Base-by-base conservation (phyloP, 2,888 invertebrate genomes). In the Acrobasis suavella region DNA sequence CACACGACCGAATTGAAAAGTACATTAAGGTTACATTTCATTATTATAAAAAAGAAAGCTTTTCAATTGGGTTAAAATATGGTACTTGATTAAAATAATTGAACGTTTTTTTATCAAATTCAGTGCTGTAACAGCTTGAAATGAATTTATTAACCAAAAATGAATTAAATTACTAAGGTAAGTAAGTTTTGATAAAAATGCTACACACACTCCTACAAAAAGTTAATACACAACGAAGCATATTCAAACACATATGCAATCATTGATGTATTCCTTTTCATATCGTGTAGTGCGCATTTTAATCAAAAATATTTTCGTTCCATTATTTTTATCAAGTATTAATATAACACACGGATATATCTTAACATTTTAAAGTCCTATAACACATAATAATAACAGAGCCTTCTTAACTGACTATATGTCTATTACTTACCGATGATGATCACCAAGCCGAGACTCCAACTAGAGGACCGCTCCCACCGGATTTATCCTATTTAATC, bases 331-430 rank as follows among this genome's bases (percentile, higher is more conserved):
- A 52, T 52, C 52, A 52, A 52, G 52, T 52, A 51, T n/a, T 51
- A 17, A 10, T 1, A 2, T 12, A 46, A 46, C 46, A 46, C 46
- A 46, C n/a, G 46, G 46, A 46, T 46, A 46, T 14, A 14, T 46
- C 46, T 46, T n/a, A 46, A 1, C 3, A 3, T 46, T 46, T 14
- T 32, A 6, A 0, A 32, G 32, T 32, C 7, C 2, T 1, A 2
- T n/a, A 3, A n/a, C 6, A 14, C 14, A 46, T 46, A 46, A 42
- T 32, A 42, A 15, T 8, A 39, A 60, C 67, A 65, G 67, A 67
- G 67, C 67, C 65, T 17, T 64, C 67, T 64, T 65, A 67, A 54
- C 62, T 62, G 64, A 66, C 39, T 65, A 65, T 10, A 54, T 58
- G 16, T 46, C 62, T 66, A 62, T 50, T 58, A 65, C 67, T 67